These are phyloP conservation scores for Turnix velox DNA, from an alignment of 2,113 vertebrate species.

Conservation along the genomic window DNA sequence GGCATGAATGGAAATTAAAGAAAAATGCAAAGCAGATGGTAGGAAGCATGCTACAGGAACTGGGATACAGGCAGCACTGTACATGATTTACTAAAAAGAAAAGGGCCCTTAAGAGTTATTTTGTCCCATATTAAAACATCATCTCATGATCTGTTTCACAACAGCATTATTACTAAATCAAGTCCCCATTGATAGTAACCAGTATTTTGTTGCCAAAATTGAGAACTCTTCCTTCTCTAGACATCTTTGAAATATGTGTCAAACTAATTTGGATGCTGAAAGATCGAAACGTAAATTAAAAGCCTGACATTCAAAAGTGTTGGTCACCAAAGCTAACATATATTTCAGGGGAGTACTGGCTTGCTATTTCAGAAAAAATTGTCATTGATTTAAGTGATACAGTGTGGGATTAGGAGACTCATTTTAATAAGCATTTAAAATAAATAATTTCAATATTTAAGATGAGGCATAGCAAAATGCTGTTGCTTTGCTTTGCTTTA, in stretches of 20 bases:
- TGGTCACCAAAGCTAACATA: background rate
- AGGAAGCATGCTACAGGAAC: conserved; percentile 57
- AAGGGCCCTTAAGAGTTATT: conserved; percentile 10
- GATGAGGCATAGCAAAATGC: background rate
- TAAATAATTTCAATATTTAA: conserved; percentile 30
- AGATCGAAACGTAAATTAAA: background rate
- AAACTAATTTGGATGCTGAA: conserved; percentile 19
- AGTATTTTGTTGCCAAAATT: background rate
- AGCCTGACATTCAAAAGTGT: background rate
- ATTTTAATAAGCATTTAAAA: conserved; percentile 24
- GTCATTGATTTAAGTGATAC: conserved; percentile 20
- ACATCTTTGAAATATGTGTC: background rate
- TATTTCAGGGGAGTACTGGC: background rate
- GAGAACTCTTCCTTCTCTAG: background rate
- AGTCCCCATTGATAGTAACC: background rate
- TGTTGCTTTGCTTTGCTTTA: conserved; percentile 21
- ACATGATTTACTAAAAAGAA: conserved; percentile 43
- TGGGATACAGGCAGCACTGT: conserved; percentile 51
- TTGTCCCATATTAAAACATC: conserved; percentile 8
- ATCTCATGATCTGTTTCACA: conserved; percentile 39
- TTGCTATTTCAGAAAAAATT: background rate
- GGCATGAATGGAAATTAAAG: conserved; percentile 74
- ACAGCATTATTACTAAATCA: background rate
- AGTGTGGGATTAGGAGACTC: conserved; percentile 22
- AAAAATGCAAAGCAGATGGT: conserved; percentile 78